Evolutionary conservation across 2,797 vertebrate genomes (phyloP).

Genomic region (Chelidonichthys spinosus): DNA sequence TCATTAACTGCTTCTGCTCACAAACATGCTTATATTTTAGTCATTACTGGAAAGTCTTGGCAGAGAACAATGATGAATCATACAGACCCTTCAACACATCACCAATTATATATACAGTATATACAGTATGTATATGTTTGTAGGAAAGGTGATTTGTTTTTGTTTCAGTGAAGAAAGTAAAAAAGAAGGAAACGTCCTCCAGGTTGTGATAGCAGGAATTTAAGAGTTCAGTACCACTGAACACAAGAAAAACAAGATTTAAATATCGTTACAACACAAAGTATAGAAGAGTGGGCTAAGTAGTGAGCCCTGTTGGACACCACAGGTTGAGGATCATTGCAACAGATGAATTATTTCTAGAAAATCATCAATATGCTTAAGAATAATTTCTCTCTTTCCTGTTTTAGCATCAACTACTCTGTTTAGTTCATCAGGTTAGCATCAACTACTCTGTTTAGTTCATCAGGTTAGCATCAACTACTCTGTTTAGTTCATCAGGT

Average conservation of each 20-base stretch:
- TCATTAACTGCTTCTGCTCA: background rate
- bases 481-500: no score
- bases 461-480: background rate
- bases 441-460: no score
- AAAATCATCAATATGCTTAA: background rate
- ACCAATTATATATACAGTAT: no score
- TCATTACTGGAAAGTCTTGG: background rate
- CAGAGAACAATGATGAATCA: constrained; percentile 1
- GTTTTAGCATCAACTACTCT: no score
- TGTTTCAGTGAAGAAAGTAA: no score
- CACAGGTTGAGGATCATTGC: background rate
- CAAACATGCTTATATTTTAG: constrained; percentile 1
- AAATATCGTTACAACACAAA: background rate
- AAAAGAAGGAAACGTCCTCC: background rate
- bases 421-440: background rate
- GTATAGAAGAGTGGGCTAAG: background rate
- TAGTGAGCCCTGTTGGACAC: background rate
- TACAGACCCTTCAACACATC: background rate
- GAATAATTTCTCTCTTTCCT: no score
- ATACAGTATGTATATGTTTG: no score
- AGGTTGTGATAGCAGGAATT: background rate
- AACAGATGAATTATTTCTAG: background rate
- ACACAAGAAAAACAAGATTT: background rate
- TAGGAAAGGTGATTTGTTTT: no score
- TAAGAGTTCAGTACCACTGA: background rate